Evolutionary conservation across 2,888 invertebrate genomes (phyloP), one percentile per base, ranked within the genome.

Genomic region (Digitonthophagus gazella): DNA sequence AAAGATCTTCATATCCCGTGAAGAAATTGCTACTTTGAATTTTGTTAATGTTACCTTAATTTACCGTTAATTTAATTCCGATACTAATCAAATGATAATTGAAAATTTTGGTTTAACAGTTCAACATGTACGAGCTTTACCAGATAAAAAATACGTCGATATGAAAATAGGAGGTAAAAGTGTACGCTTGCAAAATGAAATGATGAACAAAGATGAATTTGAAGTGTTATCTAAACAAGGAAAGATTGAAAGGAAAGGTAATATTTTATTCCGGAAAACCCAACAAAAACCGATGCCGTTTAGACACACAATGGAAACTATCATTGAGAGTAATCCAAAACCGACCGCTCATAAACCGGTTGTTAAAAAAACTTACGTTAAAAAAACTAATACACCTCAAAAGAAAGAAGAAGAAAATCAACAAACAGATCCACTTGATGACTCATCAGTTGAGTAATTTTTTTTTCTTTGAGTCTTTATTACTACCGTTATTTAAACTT

Each of bases 181-280:
- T 55, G 87, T 89, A 0, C 86, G 88, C 75, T 88, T 90, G 6
- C 88, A 90, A 79, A 89, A 88, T 78, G 86, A 90, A 57, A 86
- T 88, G 1, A 86, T 90, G 84, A 88, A 89, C 5, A 90, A 89
- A 80, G 87, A 89, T 0, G 88, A 90, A 77, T 88, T 89, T 15
- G 88, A 88, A 72, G 87, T 86, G 3, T 89, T 90, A 87, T 86
- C 88, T 1, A 88, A 88, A 75, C 85, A 89, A 73, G 90, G 89
- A n/a, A 87, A 88, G 56, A 84, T 89, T 16, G 85, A 87, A 79
- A 85, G 88, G 81, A 88, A 87, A 83, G 88, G 78, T 4, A 76
- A 76, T 65, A 78, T 79, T 71, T 69, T 79, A 5, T 70, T 78
- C 18, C 78, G 77, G 71, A 78, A 76, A 54, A 68, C 64, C 2